Percentiles rank a stretch among this genome's conserved stretches.
These are phyloP conservation scores for Euplexia lucipara DNA, from an alignment of 2,888 invertebrate genomes.

Conservation along the genomic window DNA sequence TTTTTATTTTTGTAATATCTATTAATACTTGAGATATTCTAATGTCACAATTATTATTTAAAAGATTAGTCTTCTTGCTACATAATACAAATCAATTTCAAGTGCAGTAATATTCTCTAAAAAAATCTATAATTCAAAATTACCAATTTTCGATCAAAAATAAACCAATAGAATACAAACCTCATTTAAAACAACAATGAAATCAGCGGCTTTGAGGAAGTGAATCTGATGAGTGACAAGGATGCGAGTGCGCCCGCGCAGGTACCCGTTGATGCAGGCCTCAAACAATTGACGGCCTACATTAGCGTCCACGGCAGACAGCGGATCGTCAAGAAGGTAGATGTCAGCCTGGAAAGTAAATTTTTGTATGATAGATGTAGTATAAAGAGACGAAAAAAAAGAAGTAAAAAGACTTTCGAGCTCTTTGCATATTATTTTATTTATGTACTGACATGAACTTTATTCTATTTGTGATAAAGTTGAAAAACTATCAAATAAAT, in stretches of 20 bases:
- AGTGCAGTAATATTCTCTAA: background rate
- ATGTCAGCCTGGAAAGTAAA: constrained; percentile 92
- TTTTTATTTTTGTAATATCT: too few relatives aligned
- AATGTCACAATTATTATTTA: too few relatives aligned
- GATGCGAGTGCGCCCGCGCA: constrained; percentile 93
- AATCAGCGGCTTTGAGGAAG: constrained; percentile 93
- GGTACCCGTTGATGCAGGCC: constrained; percentile 93
- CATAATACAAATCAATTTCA: too few relatives aligned
- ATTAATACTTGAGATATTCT: too few relatives aligned
- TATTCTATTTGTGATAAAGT: too few relatives aligned
- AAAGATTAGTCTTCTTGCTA: background rate
- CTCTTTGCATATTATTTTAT: too few relatives aligned
- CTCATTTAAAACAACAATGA: constrained; percentile 92
- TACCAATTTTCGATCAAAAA: background rate
- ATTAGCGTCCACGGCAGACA: constrained; percentile 96
- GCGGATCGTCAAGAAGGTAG: constrained; percentile 95
- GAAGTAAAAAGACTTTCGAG: too few relatives aligned
- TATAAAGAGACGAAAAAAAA: too few relatives aligned
- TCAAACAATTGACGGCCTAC: constrained; percentile 95
- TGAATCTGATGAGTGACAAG: constrained; percentile 97
- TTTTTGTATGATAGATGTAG: background rate
- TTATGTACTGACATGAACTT: too few relatives aligned
- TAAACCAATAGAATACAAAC: constrained; percentile 61
- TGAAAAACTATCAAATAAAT: too few relatives aligned
- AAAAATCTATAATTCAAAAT: background rate